Conservation (phyloP, 2,797 vertebrate species). For the Morus bassanus region DNA sequence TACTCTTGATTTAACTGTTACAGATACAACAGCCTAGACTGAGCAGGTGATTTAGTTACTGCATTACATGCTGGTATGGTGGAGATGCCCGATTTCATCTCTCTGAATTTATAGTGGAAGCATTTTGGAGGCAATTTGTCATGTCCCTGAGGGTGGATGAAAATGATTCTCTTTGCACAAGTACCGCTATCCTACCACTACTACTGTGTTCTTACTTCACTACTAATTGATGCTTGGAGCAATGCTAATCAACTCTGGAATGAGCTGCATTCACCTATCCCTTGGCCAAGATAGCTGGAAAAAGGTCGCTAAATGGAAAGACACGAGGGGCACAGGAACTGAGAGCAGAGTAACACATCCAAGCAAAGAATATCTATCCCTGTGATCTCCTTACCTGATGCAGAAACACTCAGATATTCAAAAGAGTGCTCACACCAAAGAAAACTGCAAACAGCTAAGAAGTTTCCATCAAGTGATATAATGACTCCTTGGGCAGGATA, state of each 20-base stretch:
- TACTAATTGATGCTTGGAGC: neutral
- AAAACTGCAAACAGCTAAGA: neutral
- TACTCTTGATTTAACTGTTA: neutral
- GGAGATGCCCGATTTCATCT: neutral
- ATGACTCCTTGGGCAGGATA: neutral
- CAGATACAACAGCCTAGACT: neutral
- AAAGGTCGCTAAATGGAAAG: neutral
- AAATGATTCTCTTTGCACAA: neutral
- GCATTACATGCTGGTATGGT: neutral
- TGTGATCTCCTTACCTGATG: neutral
- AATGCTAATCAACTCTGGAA: neutral
- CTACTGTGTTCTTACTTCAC: neutral
- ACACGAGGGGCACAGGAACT: neutral
- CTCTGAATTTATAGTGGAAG: neutral
- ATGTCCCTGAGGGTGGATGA: neutral
- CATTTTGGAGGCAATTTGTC: neutral
- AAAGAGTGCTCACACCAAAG: neutral
- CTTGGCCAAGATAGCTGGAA: neutral
- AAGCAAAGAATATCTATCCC: neutral
- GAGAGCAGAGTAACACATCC: neutral
- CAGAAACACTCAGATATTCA: neutral
- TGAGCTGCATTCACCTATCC: neutral
- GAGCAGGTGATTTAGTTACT: neutral
- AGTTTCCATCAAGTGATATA: neutral
- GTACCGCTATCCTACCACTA: neutral